phyloP scores from a whole-genome alignment of 2,797 vertebrate genomes.

The Gila robusta region DNA sequence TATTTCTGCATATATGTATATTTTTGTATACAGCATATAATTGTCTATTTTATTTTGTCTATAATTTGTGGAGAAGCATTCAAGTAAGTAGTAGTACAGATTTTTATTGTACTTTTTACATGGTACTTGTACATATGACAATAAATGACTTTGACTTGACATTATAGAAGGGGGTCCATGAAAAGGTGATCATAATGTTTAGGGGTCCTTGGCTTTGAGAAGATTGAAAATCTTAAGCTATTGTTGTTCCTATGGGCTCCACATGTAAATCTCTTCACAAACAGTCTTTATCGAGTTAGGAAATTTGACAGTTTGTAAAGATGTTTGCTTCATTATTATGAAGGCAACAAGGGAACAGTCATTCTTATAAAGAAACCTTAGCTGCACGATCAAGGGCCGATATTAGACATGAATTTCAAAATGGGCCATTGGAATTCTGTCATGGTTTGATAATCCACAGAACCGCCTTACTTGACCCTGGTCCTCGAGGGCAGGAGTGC shows the following conservation, averaged over 20 bases:
- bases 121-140: not conserved
- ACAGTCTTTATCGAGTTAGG: not conserved
- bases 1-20: not conserved
- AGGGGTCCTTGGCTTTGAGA: not conserved
- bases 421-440: constrained; percentile 53
- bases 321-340: constrained; percentile 26
- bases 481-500: constrained; percentile 50
- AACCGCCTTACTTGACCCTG: constrained; percentile 57
- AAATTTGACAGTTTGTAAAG: constrained; percentile 35
- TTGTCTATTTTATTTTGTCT: not conserved
- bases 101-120: not conserved
- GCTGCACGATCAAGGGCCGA: constrained; percentile 27
- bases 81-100: not conserved
- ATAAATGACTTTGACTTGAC: not conserved
- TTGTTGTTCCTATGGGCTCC: not conserved
- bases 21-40: not conserved
- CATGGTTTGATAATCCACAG: constrained; percentile 46
- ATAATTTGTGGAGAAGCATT: not conserved
- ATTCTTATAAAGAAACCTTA: constrained; percentile 30
- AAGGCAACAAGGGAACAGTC: constrained; percentile 33
- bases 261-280: constrained; percentile 2
- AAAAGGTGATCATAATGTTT: not conserved
- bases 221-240: not conserved
- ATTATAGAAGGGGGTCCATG: not conserved
- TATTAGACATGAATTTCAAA: constrained; percentile 50